Evolutionary conservation across 2,113 vertebrate species (phyloP), one percentile per base, ranked within the genome.

Genomic region (Dicentrarchus labrax): DNA sequence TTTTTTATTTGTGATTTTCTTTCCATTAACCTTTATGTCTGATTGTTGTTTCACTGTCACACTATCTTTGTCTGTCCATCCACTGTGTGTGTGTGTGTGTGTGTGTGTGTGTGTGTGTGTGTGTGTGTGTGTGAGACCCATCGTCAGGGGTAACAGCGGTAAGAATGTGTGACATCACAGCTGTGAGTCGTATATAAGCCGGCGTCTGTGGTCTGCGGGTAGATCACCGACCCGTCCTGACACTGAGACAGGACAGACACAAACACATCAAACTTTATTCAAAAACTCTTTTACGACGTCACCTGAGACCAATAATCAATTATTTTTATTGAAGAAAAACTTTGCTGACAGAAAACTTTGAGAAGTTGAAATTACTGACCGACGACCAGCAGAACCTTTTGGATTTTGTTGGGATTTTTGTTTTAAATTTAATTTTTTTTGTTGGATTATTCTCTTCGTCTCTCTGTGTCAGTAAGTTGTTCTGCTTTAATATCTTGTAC

Each of bases 101-200:
- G 72, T 60, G 53, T 76, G 80, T 72, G 60, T 76, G 66, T 78
- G 74, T 68, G 85, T 75, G 68, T 65, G 78, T 10, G 70, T 78
- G 78, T 72, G 86, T 61, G 65, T 50, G 82, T 56, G 85, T 36
- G 74, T 30, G 57, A 19, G 64, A 5, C 10, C 75, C 8, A 79
- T 91, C 16, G 88, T 66, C 75, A 53, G 36, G 83, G 89, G 83
- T 54, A 69, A 88, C 80, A 0, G 24, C 24, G 21, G 17, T 22
- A 85, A 66, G 90, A 92, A 94, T 92, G 93, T 80, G 88, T 93
- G 89, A 89, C 91, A 81, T 90, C 89, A 91, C 85, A 13, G 79
- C 21, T 9, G 11, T 6, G 5, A 4, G n/a, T 8, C 0, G 24
- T 89, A 87, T 89, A 85, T 69, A 89, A 71, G 16, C 5, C 15